These are phyloP conservation scores for Emydoidea blandingii DNA, from an alignment of 2,797 vertebrate genomes.

Conservation along the genomic window DNA sequence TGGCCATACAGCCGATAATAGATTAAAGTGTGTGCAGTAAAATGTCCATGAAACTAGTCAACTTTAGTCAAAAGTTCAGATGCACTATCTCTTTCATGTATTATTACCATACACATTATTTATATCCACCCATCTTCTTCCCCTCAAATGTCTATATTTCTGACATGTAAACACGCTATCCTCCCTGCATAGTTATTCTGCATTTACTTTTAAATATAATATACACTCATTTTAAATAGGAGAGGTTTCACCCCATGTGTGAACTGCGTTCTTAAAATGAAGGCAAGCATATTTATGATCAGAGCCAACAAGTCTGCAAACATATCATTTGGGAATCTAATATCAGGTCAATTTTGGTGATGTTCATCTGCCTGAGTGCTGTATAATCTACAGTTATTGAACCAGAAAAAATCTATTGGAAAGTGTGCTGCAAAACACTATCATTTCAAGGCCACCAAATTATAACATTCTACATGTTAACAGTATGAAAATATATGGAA, in stretches of 20 bases:
- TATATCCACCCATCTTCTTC: neutral
- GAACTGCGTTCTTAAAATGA: constrained; percentile 46
- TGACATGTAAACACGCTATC: constrained; percentile 11
- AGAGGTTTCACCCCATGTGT: constrained; percentile 52
- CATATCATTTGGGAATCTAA: neutral
- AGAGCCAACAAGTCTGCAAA: constrained; percentile 50
- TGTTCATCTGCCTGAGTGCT: neutral
- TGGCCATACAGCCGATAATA: neutral
- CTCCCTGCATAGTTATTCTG: constrained; percentile 21
- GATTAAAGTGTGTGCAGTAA: neutral
- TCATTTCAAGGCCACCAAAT: neutral
- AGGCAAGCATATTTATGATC: constrained; percentile 40
- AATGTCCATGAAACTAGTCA: neutral
- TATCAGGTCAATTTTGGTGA: constrained; percentile 34
- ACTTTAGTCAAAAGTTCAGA: neutral
- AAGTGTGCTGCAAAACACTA: constrained; percentile 4
- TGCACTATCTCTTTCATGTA: neutral
- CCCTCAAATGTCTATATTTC: constrained; percentile 37
- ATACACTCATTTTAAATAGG: constrained; percentile 47
- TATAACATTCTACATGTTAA: neutral
- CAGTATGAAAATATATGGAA: constrained; percentile 18
- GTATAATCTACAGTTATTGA: constrained; percentile 36
- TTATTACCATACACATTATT: neutral
- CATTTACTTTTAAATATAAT: constrained; percentile 40
- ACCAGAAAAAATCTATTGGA: neutral